A percentile compares a stretch with the other conserved stretches of the same genome.
Evolutionary conservation across 2,888 invertebrate genomes (phyloP).

Genomic region (Rhingia campestris): DNA sequence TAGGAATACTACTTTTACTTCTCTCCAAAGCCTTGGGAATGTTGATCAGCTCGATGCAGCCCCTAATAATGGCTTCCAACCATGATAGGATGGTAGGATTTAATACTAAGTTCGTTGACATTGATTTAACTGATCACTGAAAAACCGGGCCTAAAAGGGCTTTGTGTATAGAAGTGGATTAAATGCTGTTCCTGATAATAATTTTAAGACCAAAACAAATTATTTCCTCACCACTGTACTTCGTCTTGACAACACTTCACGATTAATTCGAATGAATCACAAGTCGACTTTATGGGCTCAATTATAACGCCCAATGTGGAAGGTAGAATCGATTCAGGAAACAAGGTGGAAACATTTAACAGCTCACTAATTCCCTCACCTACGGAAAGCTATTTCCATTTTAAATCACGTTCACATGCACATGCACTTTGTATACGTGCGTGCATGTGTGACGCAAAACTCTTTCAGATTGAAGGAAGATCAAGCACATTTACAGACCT

Average conservation of each 20-base stretch:
- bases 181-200: too few relatives aligned
- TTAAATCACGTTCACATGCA: conserved; percentile 2
- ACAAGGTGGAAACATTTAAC: conserved; percentile 55
- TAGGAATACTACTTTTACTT: too few relatives aligned
- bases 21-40: too few relatives aligned
- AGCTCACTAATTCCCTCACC: conserved; percentile 49
- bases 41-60: too few relatives aligned
- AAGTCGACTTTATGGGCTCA: conserved; percentile 51
- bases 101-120: too few relatives aligned
- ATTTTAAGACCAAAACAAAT: too few relatives aligned
- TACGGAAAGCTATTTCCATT: background rate
- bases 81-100: too few relatives aligned
- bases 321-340: conserved; percentile 44
- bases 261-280: conserved; percentile 44
- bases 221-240: conserved; percentile 31
- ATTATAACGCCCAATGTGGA: conserved; percentile 62
- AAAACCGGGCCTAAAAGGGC: too few relatives aligned
- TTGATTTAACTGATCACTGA: too few relatives aligned
- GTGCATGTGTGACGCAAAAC: background rate
- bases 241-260: background rate
- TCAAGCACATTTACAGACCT: conserved; percentile 49
- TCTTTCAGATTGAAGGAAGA: conserved; percentile 41
- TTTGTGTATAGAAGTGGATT: too few relatives aligned
- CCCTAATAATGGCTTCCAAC: too few relatives aligned
- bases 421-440: background rate